A percentile compares a stretch with the other conserved stretches of the same genome.
These are phyloP conservation scores for Trilocha varians DNA, from an alignment of 2,888 invertebrate species.

Conservation along the genomic window DNA sequence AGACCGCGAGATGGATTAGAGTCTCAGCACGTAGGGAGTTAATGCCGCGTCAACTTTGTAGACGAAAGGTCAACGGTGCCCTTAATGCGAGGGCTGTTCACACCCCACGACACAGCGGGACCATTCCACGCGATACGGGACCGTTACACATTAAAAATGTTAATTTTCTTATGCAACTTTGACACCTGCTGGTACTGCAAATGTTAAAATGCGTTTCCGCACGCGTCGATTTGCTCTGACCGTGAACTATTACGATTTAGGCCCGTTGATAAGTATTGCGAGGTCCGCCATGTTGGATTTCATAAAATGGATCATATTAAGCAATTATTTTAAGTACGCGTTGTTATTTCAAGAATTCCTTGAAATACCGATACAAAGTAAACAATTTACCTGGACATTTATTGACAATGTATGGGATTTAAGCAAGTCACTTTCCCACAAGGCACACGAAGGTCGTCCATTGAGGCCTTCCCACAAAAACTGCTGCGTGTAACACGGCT, in stretches of 20 bases:
- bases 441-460: conserved; percentile 15
- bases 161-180: conserved; percentile 39
- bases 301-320: conserved; percentile 30
- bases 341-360: neutral
- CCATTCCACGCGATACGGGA: conserved; percentile 39
- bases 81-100: conserved; percentile 34
- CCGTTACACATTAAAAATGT: conserved; percentile 49
- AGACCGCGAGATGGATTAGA: conserved; percentile 44
- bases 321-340: conserved; percentile 18
- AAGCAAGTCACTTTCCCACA: conserved; percentile 49
- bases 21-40: conserved; percentile 32
- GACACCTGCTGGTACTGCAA: conserved; percentile 54
- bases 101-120: conserved; percentile 31
- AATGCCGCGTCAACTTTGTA: conserved; percentile 26
- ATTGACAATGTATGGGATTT: neutral
- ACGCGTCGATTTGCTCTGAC: conserved; percentile 25
- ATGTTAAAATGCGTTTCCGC: conserved; percentile 58
- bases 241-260: conserved; percentile 57
- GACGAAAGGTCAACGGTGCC: conserved; percentile 38
- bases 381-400: neutral
- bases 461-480: conserved; percentile 7
- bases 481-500: conserved; percentile 1
- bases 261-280: conserved; percentile 49
- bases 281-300: conserved; percentile 29
- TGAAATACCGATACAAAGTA: neutral